phyloP scores from a whole-genome alignment of 2,113 vertebrate genomes.

The Cyanistes caeruleus region DNA sequence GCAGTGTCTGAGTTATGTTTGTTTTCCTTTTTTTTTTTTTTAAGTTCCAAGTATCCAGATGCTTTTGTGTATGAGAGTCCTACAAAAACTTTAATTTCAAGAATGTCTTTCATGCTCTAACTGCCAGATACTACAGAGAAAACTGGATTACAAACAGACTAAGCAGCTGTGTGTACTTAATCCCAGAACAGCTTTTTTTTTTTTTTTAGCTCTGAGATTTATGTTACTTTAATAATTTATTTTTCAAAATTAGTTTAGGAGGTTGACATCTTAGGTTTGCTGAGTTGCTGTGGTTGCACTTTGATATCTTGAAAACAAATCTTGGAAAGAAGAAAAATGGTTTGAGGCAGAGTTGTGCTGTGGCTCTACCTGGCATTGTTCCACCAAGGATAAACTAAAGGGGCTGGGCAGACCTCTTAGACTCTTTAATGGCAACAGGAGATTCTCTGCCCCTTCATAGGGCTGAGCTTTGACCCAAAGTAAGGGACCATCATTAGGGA shows the following conservation, averaged over 20 bases:
- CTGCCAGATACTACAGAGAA: background rate
- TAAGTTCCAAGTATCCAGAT: background rate
- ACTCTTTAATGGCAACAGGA: background rate
- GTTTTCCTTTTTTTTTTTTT: background rate
- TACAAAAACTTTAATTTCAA: slow-evolving; percentile 12
- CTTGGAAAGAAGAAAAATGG: background rate
- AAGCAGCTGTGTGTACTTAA: slow-evolving; percentile 22
- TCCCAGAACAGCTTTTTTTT: background rate
- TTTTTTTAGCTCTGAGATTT: background rate
- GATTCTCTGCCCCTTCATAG: fast-evolving
- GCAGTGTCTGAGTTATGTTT: background rate
- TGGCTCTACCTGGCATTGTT: fast-evolving
- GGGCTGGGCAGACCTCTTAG: background rate
- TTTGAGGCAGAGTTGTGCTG: background rate
- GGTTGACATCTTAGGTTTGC: background rate
- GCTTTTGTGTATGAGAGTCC: background rate
- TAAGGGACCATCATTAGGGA: background rate
- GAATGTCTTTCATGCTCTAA: background rate
- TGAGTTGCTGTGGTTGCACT: background rate
- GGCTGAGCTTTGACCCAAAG: background rate
- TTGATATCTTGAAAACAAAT: background rate
- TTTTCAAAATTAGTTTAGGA: background rate
- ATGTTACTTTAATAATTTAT: background rate
- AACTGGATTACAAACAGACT: slow-evolving; percentile 13
- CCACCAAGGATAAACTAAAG: background rate